phyloP scores from a whole-genome alignment of 2,797 vertebrate genomes.

The Notoglanidium macrostoma region DNA sequence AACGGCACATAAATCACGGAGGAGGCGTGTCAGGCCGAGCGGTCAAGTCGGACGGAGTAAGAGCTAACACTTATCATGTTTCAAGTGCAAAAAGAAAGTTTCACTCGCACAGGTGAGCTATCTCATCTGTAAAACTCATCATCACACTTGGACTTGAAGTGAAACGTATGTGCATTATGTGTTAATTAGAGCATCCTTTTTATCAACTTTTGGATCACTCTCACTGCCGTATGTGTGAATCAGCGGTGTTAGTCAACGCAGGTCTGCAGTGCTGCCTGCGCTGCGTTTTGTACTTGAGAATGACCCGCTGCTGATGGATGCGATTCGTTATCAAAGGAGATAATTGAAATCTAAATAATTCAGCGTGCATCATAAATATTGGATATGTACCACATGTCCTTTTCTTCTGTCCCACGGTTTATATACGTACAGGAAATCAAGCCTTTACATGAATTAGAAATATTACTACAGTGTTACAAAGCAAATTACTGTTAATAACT shows the following conservation, averaged over 20 bases:
- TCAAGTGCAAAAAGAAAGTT: neutral
- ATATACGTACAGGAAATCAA: neutral
- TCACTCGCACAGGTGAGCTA: neutral
- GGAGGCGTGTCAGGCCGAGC: neutral
- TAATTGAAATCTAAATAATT: slow-evolving; percentile 54
- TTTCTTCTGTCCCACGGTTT: neutral
- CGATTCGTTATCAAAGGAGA: slow-evolving; percentile 36
- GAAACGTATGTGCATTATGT: neutral
- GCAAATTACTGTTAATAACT: neutral
- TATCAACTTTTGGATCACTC: neutral
- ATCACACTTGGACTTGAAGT: neutral
- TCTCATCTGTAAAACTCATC: neutral
- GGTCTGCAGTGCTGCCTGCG: neutral
- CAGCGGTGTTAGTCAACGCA: neutral
- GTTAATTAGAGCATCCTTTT: neutral
- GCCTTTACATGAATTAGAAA: neutral
- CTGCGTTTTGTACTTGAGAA: neutral
- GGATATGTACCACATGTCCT: slow-evolving; percentile 22
- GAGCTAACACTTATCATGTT: slow-evolving; percentile 12
- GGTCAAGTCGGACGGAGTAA: neutral
- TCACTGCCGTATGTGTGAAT: neutral
- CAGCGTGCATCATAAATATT: slow-evolving; percentile 35
- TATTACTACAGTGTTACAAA: neutral
- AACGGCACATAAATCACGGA: slow-evolving; percentile 34
- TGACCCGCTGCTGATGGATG: slow-evolving; percentile 8